phyloP scores from a whole-genome alignment of 2,888 invertebrate species.

The Hypena proboscidalis region DNA sequence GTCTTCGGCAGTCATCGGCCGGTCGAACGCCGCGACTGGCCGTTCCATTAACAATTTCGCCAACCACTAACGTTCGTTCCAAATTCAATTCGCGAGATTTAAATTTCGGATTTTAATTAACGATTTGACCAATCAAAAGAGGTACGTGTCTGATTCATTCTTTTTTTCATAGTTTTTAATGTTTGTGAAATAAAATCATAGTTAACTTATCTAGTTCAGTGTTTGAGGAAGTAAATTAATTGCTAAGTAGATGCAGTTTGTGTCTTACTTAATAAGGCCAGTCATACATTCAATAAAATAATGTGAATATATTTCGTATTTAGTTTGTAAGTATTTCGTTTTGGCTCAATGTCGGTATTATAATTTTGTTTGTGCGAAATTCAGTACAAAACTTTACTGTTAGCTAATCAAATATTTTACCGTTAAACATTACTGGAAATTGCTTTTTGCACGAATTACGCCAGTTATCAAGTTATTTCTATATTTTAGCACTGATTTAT shows the following conservation, averaged over 20 bases:
- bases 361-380: no score
- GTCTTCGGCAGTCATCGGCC: conserved; percentile 69
- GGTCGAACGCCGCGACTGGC: conserved; percentile 61
- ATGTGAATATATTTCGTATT: no score
- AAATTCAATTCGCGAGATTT: conserved; percentile 19
- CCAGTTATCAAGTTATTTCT: no score
- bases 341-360: no score
- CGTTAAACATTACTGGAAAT: no score
- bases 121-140: conserved; percentile 10
- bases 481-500: no score
- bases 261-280: no score
- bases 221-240: conserved; percentile 1
- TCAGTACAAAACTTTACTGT: no score
- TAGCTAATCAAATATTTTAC: no score
- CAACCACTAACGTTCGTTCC: conserved; percentile 17
- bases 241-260: neutral
- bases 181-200: neutral
- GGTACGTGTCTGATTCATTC: conserved; percentile 24
- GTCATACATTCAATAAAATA: no score
- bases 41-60: conserved; percentile 54
- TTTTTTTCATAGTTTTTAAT: neutral
- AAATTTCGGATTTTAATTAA: conserved; percentile 11
- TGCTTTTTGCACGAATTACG: no score
- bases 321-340: no score
- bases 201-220: conserved; percentile 1